phyloP scores from a whole-genome alignment of 2,888 invertebrate species.

The Hirtodrosophila alboralis region DNA sequence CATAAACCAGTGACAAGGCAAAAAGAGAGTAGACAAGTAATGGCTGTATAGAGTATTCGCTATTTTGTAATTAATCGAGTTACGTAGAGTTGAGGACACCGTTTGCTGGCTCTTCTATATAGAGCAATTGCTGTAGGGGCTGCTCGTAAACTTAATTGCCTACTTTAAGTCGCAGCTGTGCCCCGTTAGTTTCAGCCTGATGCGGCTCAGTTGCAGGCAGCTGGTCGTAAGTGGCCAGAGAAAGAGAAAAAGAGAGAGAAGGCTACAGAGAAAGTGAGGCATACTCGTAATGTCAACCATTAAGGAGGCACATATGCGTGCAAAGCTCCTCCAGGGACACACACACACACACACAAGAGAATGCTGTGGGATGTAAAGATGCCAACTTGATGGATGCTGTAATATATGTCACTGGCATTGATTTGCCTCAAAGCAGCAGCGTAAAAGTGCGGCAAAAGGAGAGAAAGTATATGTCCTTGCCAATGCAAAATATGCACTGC shows the following conservation, averaged over 20 bases:
- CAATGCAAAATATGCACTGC: slow-evolving; percentile 22
- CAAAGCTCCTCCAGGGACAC: slow-evolving; percentile 41
- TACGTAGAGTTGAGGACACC: slow-evolving; percentile 22
- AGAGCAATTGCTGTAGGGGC: slow-evolving; percentile 47
- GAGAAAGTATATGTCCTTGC: slow-evolving; percentile 36
- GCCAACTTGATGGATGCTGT: slow-evolving; percentile 74
- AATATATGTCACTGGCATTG: slow-evolving; percentile 79
- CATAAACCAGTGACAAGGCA: slow-evolving; percentile 21
- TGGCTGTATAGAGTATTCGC: slow-evolving; percentile 13
- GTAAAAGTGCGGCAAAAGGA: not conserved
- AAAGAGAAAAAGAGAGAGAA: not conserved
- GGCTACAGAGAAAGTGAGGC: slow-evolving; percentile 10
- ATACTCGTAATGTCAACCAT: slow-evolving; percentile 70
- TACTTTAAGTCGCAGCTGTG: slow-evolving; percentile 68
- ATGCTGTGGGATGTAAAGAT: slow-evolving; percentile 17
- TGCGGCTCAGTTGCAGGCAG: slow-evolving; percentile 25
- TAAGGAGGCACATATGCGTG: slow-evolving; percentile 57
- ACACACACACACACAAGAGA: slow-evolving; percentile 7
- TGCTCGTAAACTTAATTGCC: slow-evolving; percentile 76
- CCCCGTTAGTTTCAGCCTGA: slow-evolving; percentile 57
- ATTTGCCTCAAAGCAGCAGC: slow-evolving; percentile 53
- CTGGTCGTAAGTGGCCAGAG: not conserved
- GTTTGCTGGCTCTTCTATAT: slow-evolving; percentile 5
- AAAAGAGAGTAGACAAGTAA: slow-evolving; percentile 3
- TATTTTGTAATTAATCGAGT: slow-evolving; percentile 65